These are phyloP conservation scores for Podiceps cristatus DNA, from an alignment of 2,113 vertebrate species.

Conservation along the genomic window DNA sequence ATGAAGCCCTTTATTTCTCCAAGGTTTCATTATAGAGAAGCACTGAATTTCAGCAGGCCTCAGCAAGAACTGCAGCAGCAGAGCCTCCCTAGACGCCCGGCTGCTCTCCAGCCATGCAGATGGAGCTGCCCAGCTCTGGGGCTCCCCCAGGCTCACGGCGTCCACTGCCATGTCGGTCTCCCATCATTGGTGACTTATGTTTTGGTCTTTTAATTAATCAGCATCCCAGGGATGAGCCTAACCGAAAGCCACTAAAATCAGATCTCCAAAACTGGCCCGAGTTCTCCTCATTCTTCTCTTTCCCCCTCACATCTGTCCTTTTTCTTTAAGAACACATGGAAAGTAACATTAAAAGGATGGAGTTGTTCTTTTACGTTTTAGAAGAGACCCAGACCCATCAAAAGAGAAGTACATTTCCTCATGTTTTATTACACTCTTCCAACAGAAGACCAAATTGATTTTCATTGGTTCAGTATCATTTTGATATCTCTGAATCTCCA, in stretches of 20 bases:
- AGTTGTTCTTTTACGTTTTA: not conserved
- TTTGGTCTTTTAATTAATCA: not conserved
- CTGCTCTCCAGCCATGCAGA: not conserved
- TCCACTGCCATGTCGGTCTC: not conserved
- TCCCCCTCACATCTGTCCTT: not conserved
- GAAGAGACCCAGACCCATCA: not conserved
- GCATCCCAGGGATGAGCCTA: not conserved
- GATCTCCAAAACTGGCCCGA: not conserved
- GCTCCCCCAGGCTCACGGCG: not conserved
- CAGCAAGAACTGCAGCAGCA: not conserved
- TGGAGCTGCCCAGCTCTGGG: not conserved
- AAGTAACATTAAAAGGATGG: not conserved
- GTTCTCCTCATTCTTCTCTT: not conserved
- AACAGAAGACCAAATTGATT: not conserved
- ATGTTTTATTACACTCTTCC: not conserved
- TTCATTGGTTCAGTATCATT: not conserved
- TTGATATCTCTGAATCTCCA: not conserved
- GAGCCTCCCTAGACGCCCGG: not conserved
- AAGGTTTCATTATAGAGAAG: not conserved
- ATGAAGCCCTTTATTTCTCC: not conserved
- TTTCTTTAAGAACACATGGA: not conserved
- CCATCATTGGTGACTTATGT: accelerated
- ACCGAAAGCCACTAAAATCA: not conserved
- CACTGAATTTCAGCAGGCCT: not conserved
- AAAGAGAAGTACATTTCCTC: not conserved